Evolutionary conservation across 2,888 invertebrate genomes (phyloP), one percentile per base, ranked within the genome.

Genomic region (Microplitis manilae): DNA sequence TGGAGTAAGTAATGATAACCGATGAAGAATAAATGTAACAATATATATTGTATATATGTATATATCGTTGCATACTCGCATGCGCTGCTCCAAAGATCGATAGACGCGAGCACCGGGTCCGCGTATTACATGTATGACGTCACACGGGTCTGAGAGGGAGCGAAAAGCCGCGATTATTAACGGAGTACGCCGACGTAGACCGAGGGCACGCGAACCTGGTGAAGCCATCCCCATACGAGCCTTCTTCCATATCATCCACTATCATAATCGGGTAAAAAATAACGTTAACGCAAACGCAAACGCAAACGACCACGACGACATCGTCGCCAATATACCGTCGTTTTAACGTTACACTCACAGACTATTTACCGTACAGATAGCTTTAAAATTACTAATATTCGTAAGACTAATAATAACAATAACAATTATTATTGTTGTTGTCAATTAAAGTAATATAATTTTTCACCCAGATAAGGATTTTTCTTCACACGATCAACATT

Each of bases 21-120:
- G 13, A 50, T 39, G 15, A 73, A 30, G 30, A 30, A 30, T 20
- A 30, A 30, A 30, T 30, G 30, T 30, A 30, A 30, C 30, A 2
- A 30, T 59, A n/a, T 59, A 59, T 59, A 59, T 59, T 5, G n/a
- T 59, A 13, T 62, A 20, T 62, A 62, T 62, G 15, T n/a, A 62
- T 62, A 13, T 15, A 50, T 68, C 38, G 68, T 87, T 84, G 88
- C 92, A 91, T 92, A 92, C 92, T 92, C 92, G 91, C 92, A 91
- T 91, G 90, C 92, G 90, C 91, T 89, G 83, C 86, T 87, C 87
- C 86, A 85, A 85, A 81, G 86, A 89, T 88, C 89, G 87, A 89
- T 89, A 88, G 83, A 81, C 80, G 50, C 50, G 76, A 79, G 90
- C 90, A 77, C 81, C 79, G 79, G 82, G 78, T 75, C 78, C 65